Percentiles rank a stretch among this genome's conserved stretches.
phyloP scores from a whole-genome alignment of 2,113 vertebrate genomes.

The Anoplopoma fimbria region DNA sequence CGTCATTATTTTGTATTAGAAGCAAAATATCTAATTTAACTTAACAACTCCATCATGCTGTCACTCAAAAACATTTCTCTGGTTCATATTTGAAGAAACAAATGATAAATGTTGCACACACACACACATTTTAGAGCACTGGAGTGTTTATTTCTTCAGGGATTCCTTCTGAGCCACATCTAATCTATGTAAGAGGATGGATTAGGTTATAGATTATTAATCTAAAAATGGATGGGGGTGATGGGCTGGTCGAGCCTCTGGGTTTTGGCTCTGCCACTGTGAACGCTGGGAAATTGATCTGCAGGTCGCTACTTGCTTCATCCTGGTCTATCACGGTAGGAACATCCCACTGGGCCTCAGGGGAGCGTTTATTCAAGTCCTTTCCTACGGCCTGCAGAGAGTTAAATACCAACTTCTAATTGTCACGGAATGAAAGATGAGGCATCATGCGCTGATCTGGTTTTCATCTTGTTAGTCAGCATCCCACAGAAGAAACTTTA shows the following conservation, averaged over 20 bases:
- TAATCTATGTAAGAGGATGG: constrained; percentile 61
- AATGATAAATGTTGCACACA: constrained; percentile 9
- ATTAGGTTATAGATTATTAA: constrained; percentile 72
- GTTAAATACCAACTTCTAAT: constrained; percentile 51
- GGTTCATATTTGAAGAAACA: constrained; percentile 11
- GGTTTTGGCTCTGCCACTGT: constrained; percentile 35
- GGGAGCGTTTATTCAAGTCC: constrained; percentile 43
- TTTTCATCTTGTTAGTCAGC: constrained; percentile 64
- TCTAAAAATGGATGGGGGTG: constrained; percentile 58
- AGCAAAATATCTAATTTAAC: background rate
- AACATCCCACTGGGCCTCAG: constrained; percentile 24
- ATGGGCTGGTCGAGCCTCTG: constrained; percentile 3
- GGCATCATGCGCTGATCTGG: constrained; percentile 24
- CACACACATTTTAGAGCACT: background rate
- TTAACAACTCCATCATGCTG: background rate
- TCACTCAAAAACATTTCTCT: background rate
- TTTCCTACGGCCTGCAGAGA: background rate
- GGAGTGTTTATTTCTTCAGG: constrained; percentile 43
- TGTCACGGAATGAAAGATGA: constrained; percentile 65
- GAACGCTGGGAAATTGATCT: constrained; percentile 51
- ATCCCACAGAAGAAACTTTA: constrained; percentile 57
- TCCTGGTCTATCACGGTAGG: constrained; percentile 15
- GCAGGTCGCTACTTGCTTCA: constrained; percentile 31
- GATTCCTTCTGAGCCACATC: constrained; percentile 33
- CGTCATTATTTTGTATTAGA: background rate